Evolutionary conservation across 2,113 vertebrate species (phyloP).

Genomic region (Pituophis catenifer): DNA sequence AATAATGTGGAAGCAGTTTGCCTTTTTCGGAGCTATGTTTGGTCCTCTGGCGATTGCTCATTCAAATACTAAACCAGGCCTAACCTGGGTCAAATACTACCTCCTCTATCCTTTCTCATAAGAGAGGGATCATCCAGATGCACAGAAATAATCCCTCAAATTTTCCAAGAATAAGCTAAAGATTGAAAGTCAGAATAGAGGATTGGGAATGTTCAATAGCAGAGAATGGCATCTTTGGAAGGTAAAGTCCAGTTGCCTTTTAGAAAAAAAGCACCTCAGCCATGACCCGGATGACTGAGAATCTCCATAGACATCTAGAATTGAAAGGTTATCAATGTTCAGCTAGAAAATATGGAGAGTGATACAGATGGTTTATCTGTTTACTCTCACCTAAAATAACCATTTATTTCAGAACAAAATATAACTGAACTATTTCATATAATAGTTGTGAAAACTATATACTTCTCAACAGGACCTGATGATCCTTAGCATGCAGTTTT

Average conservation of each 20-base stretch:
- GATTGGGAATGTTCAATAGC: background rate
- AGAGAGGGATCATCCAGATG: background rate
- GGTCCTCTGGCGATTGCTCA: background rate
- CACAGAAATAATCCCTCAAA: background rate
- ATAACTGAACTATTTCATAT: background rate
- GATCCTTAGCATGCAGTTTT: background rate
- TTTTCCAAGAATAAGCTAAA: background rate
- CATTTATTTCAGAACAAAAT: background rate
- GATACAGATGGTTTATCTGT: background rate
- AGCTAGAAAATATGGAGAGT: background rate
- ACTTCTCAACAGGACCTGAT: background rate
- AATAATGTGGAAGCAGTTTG: background rate
- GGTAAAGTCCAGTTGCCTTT: background rate
- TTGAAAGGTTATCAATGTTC: background rate
- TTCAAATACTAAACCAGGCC: background rate
- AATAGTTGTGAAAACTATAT: background rate
- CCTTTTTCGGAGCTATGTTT: background rate
- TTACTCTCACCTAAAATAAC: background rate
- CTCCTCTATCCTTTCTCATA: background rate
- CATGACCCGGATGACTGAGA: background rate
- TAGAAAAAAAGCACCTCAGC: background rate
- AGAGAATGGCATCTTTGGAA: background rate
- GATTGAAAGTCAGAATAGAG: background rate
- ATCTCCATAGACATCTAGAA: background rate
- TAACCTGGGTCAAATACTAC: background rate